These are phyloP conservation scores for Macropis europaea DNA, from an alignment of 2,888 invertebrate species.

Conservation along the genomic window DNA sequence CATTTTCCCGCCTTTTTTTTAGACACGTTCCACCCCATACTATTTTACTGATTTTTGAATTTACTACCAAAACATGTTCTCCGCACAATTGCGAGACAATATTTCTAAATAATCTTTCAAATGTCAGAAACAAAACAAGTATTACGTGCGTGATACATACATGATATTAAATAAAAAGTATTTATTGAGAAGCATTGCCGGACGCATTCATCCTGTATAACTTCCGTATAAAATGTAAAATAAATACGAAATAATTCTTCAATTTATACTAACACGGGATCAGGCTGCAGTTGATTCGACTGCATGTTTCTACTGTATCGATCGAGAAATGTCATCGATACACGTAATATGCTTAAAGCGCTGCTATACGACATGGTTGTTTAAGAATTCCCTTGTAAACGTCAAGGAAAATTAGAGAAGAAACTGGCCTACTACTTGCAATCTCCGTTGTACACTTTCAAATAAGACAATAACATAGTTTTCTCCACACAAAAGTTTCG, in stretches of 20 bases:
- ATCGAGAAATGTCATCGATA: conserved; percentile 23
- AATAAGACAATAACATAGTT: too few species aligned
- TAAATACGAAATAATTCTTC: background rate
- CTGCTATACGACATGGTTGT: background rate
- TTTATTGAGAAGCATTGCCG: background rate
- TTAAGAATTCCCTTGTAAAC: background rate
- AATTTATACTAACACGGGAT: background rate
- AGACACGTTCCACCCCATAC: too few species aligned
- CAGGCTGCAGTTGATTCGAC: background rate
- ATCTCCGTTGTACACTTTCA: too few species aligned
- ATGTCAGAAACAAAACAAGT: too few species aligned
- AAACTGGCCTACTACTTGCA: background rate
- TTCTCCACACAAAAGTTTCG: too few species aligned
- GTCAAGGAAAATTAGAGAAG: background rate
- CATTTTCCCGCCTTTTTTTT: too few species aligned
- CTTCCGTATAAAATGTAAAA: background rate
- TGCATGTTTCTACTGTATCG: conserved; percentile 21
- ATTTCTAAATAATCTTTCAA: too few species aligned
- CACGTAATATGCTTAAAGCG: background rate
- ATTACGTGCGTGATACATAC: too few species aligned
- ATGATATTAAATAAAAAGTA: too few species aligned
- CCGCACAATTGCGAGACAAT: too few species aligned
- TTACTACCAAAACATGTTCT: too few species aligned
- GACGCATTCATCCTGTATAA: background rate
- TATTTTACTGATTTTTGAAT: too few species aligned